These are phyloP conservation scores for Formica aserva DNA, from an alignment of 2,888 invertebrate genomes.

Conservation along the genomic window DNA sequence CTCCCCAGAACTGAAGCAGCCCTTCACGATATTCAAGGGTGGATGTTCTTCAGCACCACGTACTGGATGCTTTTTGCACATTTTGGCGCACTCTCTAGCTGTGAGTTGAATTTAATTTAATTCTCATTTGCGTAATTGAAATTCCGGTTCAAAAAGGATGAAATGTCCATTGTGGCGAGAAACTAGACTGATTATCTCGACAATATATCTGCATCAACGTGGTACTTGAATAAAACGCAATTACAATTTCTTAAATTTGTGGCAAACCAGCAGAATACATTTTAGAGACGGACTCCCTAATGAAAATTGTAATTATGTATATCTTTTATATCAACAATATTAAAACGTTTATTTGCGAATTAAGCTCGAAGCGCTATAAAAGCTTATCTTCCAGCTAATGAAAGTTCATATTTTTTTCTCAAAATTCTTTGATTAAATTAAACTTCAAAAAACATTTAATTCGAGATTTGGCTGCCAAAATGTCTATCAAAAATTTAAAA, in stretches of 20 bases:
- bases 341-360: conserved; percentile 11
- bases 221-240: not conserved
- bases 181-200: conserved; percentile 33
- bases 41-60: conserved; percentile 94
- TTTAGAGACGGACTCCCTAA: not conserved
- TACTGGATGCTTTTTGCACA: conserved; percentile 94
- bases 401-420: not conserved
- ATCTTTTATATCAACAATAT: not conserved
- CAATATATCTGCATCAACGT: conserved; percentile 15
- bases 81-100: conserved; percentile 92
- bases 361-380: not conserved
- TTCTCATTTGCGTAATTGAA: conserved; percentile 27
- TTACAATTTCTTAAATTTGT: not conserved
- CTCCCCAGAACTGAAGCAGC: conserved; percentile 91
- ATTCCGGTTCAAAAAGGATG: not conserved
- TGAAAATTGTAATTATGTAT: not conserved
- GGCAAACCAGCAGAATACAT: not conserved
- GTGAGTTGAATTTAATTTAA: conserved; percentile 87
- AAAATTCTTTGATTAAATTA: conserved; percentile 1
- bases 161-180: not conserved
- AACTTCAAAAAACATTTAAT: not conserved
- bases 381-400: not conserved
- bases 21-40: conserved; percentile 92
- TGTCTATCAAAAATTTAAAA: not conserved
- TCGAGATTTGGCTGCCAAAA: not conserved